These are phyloP conservation scores for Sphenodon punctatus DNA, from an alignment of 2,797 vertebrate genomes.

Conservation along the genomic window DNA sequence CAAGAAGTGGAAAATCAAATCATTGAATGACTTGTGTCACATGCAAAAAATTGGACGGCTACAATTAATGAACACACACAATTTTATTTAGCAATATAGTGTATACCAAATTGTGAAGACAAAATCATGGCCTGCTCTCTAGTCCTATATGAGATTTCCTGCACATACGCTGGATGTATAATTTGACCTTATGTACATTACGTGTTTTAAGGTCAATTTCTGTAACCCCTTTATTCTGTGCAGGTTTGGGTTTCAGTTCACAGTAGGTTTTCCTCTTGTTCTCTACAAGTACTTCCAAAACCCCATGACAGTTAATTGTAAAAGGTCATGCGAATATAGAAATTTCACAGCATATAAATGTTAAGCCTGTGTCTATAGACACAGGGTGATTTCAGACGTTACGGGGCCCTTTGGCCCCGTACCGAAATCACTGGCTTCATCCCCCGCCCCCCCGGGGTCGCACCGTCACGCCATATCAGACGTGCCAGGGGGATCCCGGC, in stretches of 20 bases:
- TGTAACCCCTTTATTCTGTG: background rate
- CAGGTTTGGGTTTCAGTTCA: background rate
- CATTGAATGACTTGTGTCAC: constrained; percentile 4
- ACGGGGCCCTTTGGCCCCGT: too few relatives aligned
- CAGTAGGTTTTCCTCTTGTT: background rate
- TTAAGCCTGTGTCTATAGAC: background rate
- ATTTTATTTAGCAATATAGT: background rate
- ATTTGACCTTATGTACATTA: background rate
- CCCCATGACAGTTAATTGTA: constrained; percentile 15
- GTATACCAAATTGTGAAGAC: background rate
- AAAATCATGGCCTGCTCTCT: background rate
- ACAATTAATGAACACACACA: constrained; percentile 29
- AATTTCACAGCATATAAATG: background rate
- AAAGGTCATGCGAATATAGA: constrained; percentile 40
- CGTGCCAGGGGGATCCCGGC: too few relatives aligned
- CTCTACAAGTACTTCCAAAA: constrained; percentile 18
- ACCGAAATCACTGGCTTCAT: too few relatives aligned
- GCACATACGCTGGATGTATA: background rate
- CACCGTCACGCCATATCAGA: too few relatives aligned
- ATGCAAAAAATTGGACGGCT: background rate
- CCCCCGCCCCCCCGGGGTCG: too few relatives aligned
- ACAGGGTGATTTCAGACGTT: too few relatives aligned
- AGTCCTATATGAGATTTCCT: background rate
- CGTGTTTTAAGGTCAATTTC: background rate
- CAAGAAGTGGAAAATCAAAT: background rate